Evolutionary conservation across 2,797 vertebrate species (phyloP).

Genomic region (Gallirallus australis): DNA sequence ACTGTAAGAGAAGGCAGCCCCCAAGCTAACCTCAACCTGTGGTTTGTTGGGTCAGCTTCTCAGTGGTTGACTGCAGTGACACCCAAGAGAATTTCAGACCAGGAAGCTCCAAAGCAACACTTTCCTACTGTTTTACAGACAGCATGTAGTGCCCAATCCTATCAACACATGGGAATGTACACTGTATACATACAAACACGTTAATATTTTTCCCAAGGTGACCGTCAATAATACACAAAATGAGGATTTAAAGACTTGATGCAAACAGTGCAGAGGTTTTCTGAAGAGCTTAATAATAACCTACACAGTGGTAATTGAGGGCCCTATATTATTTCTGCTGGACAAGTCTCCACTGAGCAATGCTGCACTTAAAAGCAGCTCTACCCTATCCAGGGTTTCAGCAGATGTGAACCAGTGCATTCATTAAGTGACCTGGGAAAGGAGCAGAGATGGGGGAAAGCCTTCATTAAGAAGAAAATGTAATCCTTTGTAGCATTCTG

Average conservation of each 20-base stretch:
- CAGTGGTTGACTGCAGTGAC: rapidly evolving
- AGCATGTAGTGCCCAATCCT: not conserved
- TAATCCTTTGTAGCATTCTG: not conserved
- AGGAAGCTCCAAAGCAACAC: not conserved
- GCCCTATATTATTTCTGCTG: not conserved
- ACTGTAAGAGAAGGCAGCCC: not conserved
- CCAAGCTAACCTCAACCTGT: not conserved
- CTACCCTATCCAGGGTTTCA: not conserved
- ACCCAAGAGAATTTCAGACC: not conserved
- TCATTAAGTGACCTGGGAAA: not conserved
- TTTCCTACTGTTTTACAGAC: not conserved
- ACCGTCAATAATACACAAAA: not conserved
- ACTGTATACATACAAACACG: not conserved
- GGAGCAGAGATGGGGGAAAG: not conserved
- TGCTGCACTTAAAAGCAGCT: not conserved
- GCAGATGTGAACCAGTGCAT: conserved; percentile 4
- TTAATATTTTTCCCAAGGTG: not conserved
- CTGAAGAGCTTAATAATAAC: not conserved
- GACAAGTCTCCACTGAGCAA: not conserved
- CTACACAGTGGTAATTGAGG: not conserved
- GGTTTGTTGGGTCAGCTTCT: not conserved
- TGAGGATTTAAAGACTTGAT: not conserved
- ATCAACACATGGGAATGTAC: not conserved
- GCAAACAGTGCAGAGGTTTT: not conserved
- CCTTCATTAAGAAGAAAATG: conserved; percentile 1